Evolutionary conservation across 2,113 vertebrate genomes (phyloP).

Genomic region (Oxyruncus cristatus): DNA sequence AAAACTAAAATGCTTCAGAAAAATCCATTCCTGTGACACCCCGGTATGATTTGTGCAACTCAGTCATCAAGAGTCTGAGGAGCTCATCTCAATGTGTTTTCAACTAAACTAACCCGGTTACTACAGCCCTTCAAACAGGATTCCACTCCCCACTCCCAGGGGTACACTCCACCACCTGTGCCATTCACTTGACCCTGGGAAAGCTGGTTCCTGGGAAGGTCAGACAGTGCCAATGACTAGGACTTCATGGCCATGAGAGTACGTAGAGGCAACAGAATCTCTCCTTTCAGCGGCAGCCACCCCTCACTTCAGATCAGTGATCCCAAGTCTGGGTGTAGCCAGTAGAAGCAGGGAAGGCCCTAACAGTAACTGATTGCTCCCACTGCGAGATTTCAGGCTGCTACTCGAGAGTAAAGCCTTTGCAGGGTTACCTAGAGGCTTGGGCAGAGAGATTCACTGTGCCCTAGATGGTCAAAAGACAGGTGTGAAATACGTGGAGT

Average conservation of each 20-base stretch:
- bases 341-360: not conserved
- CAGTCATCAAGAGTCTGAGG: not conserved
- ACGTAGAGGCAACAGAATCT: not conserved
- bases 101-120: not conserved
- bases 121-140: not conserved
- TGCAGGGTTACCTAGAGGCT: not conserved
- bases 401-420: not conserved
- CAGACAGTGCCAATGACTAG: not conserved
- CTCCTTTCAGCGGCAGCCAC: not conserved
- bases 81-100: not conserved
- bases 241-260: fast-evolving
- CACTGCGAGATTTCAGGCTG: not conserved
- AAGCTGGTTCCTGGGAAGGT: not conserved
- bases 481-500: not conserved
- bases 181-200: not conserved
- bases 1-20: not conserved
- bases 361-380: not conserved
- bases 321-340: not conserved
- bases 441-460: not conserved
- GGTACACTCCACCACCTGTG: not conserved
- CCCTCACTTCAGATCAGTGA: not conserved
- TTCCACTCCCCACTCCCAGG: not conserved
- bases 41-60: not conserved
- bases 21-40: not conserved
- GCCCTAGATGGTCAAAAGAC: not conserved